Evolutionary conservation across 2,113 vertebrate genomes (phyloP).

Genomic region (Paradisaea rubra): DNA sequence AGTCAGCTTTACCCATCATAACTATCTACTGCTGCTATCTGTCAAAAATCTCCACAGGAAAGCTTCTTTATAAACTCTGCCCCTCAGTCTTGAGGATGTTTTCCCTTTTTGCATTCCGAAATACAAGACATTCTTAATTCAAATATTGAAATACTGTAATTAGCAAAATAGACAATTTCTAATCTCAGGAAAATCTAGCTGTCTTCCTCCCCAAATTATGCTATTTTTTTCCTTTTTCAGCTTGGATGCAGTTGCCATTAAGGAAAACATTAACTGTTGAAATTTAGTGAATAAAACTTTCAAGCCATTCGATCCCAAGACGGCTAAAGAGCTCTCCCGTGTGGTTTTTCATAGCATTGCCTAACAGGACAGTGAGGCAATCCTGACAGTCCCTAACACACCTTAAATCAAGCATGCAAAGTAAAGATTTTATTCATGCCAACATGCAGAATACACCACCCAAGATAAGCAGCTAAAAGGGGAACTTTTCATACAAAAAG

Average conservation of each 20-base stretch:
- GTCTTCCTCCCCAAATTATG: neutral
- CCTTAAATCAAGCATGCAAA: conserved; percentile 64
- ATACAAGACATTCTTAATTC: neutral
- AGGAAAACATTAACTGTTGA: neutral
- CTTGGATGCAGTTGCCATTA: neutral
- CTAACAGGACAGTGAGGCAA: neutral
- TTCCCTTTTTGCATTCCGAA: neutral
- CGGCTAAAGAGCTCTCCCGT: conserved; percentile 43
- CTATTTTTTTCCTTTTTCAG: neutral
- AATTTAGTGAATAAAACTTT: neutral
- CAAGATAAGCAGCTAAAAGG: conserved; percentile 53
- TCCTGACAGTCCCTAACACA: neutral
- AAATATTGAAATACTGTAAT: neutral
- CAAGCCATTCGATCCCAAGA: neutral
- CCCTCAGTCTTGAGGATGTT: neutral
- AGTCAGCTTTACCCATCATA: neutral
- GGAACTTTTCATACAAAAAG: conserved; percentile 73
- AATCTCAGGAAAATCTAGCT: neutral
- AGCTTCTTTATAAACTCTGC: neutral
- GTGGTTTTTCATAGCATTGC: conserved; percentile 54
- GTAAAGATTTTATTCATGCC: conserved; percentile 58
- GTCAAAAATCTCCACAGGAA: neutral
- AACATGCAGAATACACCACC: conserved; percentile 68
- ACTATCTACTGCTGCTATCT: neutral
- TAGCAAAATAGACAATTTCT: neutral